These are phyloP conservation scores for Bovichtus diacanthus DNA, from an alignment of 2,797 vertebrate genomes.

Conservation along the genomic window DNA sequence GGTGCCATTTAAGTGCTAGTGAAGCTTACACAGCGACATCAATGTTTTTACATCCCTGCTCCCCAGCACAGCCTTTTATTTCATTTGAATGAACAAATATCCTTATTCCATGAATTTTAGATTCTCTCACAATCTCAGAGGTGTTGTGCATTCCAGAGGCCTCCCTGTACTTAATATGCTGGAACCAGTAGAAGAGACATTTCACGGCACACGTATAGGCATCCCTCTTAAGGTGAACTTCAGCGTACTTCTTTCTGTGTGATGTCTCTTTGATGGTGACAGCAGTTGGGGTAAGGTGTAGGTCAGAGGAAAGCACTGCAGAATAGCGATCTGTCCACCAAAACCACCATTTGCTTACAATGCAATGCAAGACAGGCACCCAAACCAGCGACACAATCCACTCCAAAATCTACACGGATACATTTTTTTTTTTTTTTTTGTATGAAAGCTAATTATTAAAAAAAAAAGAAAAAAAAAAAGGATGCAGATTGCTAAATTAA, in stretches of 20 bases:
- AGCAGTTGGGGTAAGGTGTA: constrained; percentile 39
- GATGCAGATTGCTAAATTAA: constrained; percentile 59
- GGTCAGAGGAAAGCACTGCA: constrained; percentile 47
- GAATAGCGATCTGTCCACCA: constrained; percentile 55
- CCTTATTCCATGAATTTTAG: constrained; percentile 45
- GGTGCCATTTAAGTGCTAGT: constrained; percentile 78
- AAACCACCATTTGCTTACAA: constrained; percentile 56
- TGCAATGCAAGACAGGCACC: constrained; percentile 57
- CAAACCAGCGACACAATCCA: constrained; percentile 67
- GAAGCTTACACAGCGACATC: constrained; percentile 67
- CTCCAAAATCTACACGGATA: constrained; percentile 62
- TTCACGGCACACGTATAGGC: background rate
- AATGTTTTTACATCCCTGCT: constrained; percentile 74
- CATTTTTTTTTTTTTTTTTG: constrained; percentile 63
- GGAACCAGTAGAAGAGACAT: constrained; percentile 21
- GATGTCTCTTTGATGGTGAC: constrained; percentile 44
- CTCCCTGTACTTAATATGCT: constrained; percentile 24
- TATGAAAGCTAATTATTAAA: constrained; percentile 65
- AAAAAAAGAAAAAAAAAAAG: constrained; percentile 36
- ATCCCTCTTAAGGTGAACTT: constrained; percentile 23
- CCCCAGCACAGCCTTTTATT: constrained; percentile 59
- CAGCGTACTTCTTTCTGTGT: constrained; percentile 7
- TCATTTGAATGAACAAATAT: constrained; percentile 16
- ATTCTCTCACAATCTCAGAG: constrained; percentile 51
- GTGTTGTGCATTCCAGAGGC: constrained; percentile 36